phyloP scores from a whole-genome alignment of 2,888 invertebrate genomes.

The Thelaira solivaga region DNA sequence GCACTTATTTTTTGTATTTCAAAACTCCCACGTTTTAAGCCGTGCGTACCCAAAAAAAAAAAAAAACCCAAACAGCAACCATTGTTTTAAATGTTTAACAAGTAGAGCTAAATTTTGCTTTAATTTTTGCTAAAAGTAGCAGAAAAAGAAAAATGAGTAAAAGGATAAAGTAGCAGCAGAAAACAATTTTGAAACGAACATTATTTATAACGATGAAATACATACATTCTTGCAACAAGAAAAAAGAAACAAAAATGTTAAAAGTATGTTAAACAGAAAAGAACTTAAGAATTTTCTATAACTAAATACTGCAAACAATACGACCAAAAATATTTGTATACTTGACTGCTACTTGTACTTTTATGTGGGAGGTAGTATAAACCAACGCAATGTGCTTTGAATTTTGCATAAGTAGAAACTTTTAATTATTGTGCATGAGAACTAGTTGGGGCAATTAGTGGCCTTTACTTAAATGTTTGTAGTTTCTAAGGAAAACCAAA shows the following conservation, averaged over 20 bases:
- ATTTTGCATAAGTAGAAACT: neutral
- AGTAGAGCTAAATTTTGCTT: neutral
- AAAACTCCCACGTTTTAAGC: slow-evolving; percentile 14
- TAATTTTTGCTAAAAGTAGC: neutral
- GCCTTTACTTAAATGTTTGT: neutral
- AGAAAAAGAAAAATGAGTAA: no score
- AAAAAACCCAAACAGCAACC: neutral
- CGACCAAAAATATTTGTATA: neutral
- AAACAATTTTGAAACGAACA: slow-evolving; percentile 39
- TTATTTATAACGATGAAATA: slow-evolving; percentile 19
- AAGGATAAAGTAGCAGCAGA: no score
- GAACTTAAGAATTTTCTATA: slow-evolving; percentile 16
- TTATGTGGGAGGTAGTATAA: no score
- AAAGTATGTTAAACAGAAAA: slow-evolving; percentile 35
- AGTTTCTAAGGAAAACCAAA: no score
- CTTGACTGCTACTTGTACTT: no score
- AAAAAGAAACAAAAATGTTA: slow-evolving; percentile 1
- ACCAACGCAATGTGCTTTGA: slow-evolving; percentile 15
- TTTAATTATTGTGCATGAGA: slow-evolving; percentile 1
- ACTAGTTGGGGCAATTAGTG: neutral
- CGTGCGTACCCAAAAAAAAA: no score
- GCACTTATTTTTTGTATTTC: no score
- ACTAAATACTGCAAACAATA: slow-evolving; percentile 24
- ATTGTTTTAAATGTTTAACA: slow-evolving; percentile 10
- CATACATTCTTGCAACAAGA: neutral